Evolutionary conservation across 2,888 invertebrate genomes (phyloP).

Genomic region (Eupithecia subumbrata): DNA sequence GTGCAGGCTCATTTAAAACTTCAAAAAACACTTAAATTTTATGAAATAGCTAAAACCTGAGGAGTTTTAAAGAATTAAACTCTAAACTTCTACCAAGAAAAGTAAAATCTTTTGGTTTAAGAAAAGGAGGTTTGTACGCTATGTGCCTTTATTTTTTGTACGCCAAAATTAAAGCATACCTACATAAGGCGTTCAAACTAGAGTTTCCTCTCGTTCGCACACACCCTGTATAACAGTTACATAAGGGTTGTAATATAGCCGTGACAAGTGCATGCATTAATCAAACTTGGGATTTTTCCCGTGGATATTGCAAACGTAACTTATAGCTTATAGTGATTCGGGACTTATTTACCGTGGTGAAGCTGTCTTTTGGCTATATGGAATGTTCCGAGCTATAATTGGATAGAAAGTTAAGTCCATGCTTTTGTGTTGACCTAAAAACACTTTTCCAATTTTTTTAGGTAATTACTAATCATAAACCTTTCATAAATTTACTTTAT

Average conservation of each 20-base stretch:
- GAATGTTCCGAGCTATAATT: background rate
- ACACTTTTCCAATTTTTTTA: too few relatives aligned
- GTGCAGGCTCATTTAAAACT: background rate
- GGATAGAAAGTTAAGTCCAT: too few relatives aligned
- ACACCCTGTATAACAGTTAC: constrained; percentile 56
- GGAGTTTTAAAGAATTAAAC: background rate
- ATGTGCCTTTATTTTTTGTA: background rate
- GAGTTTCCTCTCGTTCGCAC: background rate
- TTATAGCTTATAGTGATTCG: constrained; percentile 31
- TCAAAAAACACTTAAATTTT: background rate
- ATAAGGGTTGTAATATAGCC: constrained; percentile 74
- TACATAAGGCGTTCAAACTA: background rate
- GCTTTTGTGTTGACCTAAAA: too few relatives aligned
- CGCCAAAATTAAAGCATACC: background rate
- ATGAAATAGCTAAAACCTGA: background rate
- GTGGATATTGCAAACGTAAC: constrained; percentile 70
- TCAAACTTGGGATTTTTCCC: constrained; percentile 72
- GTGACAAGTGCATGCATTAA: constrained; percentile 80
- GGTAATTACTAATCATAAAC: too few relatives aligned
- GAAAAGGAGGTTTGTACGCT: background rate
- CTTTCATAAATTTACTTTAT: too few relatives aligned
- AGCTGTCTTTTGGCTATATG: constrained; percentile 1
- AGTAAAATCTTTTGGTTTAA: background rate
- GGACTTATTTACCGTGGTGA: constrained; percentile 34
- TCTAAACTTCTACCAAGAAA: background rate